Evolutionary conservation across 2,113 vertebrate species (phyloP).

Genomic region (Tautogolabrus adspersus): DNA sequence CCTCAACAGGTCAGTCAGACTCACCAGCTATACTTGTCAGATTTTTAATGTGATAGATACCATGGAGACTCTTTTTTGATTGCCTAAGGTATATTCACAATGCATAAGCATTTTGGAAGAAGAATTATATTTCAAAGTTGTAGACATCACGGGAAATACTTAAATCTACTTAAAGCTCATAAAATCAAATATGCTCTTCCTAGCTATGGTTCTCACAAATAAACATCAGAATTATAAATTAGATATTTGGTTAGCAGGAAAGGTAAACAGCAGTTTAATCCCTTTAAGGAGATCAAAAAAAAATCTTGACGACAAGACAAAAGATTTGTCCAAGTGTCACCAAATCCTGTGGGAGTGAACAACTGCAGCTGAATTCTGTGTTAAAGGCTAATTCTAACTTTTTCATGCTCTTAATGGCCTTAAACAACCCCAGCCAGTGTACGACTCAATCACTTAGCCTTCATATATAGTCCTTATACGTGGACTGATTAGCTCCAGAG

Average conservation of each 20-base stretch:
- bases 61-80: not conserved
- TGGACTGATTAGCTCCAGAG: not conserved
- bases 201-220: constrained; percentile 19
- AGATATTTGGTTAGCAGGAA: constrained; percentile 11
- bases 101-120: not conserved
- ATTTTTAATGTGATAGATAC: not conserved
- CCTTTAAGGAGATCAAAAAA: constrained; percentile 43
- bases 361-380: constrained; percentile 4
- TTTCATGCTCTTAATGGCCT: not conserved
- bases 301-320: constrained; percentile 37
- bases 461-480: not conserved
- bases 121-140: constrained; percentile 11
- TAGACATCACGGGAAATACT: constrained; percentile 28
- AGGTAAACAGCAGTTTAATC: constrained; percentile 47
- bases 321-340: constrained; percentile 63
- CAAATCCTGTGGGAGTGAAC: constrained; percentile 60
- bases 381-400: not conserved
- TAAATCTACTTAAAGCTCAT: constrained; percentile 7
- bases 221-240: constrained; percentile 13
- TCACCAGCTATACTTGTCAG: constrained; percentile 17
- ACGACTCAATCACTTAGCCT: not conserved
- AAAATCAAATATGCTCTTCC: constrained; percentile 29
- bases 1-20: constrained; percentile 63
- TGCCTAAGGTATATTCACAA: not conserved
- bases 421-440: not conserved